These are phyloP conservation scores for Dermatemys mawii DNA, from an alignment of 2,113 vertebrate genomes.

Conservation along the genomic window DNA sequence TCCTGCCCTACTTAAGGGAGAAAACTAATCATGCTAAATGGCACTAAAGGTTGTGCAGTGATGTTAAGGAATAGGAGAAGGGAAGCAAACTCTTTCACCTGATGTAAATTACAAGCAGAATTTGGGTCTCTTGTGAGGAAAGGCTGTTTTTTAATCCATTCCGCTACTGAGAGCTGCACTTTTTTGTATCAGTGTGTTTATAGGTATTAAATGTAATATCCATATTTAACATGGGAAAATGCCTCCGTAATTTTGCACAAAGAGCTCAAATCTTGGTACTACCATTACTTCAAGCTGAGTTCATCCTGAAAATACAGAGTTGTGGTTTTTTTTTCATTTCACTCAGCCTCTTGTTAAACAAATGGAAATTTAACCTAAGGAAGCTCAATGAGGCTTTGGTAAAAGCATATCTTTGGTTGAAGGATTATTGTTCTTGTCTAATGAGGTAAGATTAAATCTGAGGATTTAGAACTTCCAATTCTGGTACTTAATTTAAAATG, in stretches of 20 bases:
- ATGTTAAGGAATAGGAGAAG: not conserved
- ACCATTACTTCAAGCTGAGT: not conserved
- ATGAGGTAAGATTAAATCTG: conserved; percentile 3
- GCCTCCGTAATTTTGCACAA: not conserved
- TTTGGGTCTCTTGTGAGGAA: not conserved
- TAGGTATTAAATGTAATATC: not conserved
- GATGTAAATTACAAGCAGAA: not conserved
- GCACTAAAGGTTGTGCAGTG: not conserved
- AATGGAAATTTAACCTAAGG: not conserved
- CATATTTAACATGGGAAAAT: not conserved
- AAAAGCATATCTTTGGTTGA: not conserved
- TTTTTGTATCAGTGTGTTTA: not conserved
- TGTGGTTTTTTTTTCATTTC: not conserved
- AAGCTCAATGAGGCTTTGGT: not conserved
- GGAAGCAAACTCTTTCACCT: not conserved
- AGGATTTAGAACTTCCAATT: not conserved
- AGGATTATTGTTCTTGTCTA: not conserved
- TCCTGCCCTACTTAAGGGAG: not conserved
- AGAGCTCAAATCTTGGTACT: not conserved
- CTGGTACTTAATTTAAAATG: not conserved
- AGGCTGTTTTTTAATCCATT: not conserved
- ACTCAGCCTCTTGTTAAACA: not conserved
- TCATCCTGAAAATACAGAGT: not conserved
- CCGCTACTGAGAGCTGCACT: not conserved
- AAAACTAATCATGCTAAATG: not conserved